Evolutionary conservation across 1,140 invertebrate species (phyloP).

Genomic region (Macrobrachium rosenbergii): DNA sequence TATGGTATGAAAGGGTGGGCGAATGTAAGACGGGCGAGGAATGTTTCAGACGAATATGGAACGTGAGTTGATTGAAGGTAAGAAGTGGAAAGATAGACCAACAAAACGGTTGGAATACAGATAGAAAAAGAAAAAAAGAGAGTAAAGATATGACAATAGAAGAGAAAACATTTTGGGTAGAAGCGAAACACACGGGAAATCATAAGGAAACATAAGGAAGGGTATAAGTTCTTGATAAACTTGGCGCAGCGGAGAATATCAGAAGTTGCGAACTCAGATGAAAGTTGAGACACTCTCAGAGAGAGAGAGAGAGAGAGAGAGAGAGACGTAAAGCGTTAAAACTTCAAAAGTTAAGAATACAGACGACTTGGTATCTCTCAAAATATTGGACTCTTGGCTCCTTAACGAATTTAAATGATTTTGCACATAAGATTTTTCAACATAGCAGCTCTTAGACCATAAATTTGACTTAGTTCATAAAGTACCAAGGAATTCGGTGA

Average conservation of each 20-base stretch:
- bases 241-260: too few species aligned
- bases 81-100: not conserved
- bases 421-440: too few species aligned
- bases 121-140: not conserved
- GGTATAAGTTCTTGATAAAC: too few species aligned
- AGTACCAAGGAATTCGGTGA: too few species aligned
- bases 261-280: not conserved
- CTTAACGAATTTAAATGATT: too few species aligned
- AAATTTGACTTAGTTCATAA: too few species aligned
- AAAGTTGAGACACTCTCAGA: not conserved
- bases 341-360: not conserved
- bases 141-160: not conserved
- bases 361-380: not conserved
- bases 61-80: not conserved
- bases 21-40: not conserved
- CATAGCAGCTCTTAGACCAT: too few species aligned
- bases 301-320: not conserved
- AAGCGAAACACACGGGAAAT: too few species aligned
- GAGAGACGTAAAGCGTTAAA: not conserved
- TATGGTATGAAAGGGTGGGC: not conserved
- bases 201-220: too few species aligned
- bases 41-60: not conserved
- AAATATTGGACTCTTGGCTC: not conserved
- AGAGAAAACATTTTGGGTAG: not conserved
- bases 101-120: not conserved